phyloP scores from a whole-genome alignment of 2,113 vertebrate species.

The Vulpes lagopus region DNA sequence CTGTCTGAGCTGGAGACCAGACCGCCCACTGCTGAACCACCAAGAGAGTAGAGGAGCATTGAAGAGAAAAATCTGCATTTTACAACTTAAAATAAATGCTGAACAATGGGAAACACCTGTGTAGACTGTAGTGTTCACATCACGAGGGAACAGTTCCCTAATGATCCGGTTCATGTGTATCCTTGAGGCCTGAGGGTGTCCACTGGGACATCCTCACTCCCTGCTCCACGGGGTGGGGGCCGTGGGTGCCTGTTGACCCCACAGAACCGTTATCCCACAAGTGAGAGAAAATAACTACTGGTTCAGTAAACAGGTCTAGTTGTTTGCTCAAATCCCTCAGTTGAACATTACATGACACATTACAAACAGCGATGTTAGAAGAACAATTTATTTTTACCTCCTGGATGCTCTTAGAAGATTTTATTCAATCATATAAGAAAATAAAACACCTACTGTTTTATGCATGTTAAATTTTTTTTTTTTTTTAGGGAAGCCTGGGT shows the following conservation, averaged over 20 bases:
- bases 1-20: neutral
- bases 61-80: neutral
- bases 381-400: neutral
- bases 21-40: accelerated
- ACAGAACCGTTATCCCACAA: accelerated
- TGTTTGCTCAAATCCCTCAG: neutral
- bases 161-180: neutral
- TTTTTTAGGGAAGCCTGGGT: too few species aligned
- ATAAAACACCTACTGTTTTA: neutral
- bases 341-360: neutral
- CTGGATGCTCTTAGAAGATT: neutral
- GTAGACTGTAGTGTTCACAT: neutral
- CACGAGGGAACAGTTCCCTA: neutral
- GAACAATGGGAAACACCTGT: neutral
- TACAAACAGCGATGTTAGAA: neutral
- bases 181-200: neutral
- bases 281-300: accelerated
- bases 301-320: neutral
- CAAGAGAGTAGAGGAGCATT: accelerated
- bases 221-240: accelerated
- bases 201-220: too few species aligned
- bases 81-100: neutral
- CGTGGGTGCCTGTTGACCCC: accelerated
- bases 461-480: too few species aligned
- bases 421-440: neutral